Evolutionary conservation across 2,797 vertebrate species (phyloP).

Genomic region (Erethizon dorsatum): DNA sequence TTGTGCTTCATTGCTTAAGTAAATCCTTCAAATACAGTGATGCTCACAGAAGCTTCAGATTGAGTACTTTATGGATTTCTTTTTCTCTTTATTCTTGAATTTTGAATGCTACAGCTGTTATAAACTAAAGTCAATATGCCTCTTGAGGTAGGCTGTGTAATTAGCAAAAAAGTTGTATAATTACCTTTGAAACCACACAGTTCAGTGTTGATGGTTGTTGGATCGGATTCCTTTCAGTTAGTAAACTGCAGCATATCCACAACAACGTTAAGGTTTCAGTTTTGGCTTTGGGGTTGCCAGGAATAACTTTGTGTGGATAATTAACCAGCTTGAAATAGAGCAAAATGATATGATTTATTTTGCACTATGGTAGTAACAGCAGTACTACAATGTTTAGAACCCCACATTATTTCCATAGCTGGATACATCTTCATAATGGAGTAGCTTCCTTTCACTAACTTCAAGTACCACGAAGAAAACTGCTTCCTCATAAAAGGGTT

Average conservation of each 20-base stretch:
- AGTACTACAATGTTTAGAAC: slow-evolving; percentile 87
- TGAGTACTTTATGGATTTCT: slow-evolving; percentile 51
- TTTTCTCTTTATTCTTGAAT: slow-evolving; percentile 2
- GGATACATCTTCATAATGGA: slow-evolving; percentile 87
- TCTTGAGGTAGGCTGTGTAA: slow-evolving; percentile 38
- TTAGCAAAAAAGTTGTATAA: slow-evolving; percentile 54
- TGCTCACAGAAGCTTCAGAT: slow-evolving; percentile 73
- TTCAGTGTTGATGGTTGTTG: slow-evolving; percentile 80
- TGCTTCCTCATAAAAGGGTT: slow-evolving; percentile 63
- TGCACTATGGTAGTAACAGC: slow-evolving; percentile 86
- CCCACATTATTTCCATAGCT: slow-evolving; percentile 84
- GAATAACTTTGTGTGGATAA: slow-evolving; percentile 87
- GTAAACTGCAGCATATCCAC: slow-evolving; percentile 71
- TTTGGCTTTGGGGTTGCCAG: slow-evolving; percentile 85
- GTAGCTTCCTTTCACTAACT: slow-evolving; percentile 83
- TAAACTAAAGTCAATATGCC: background rate
- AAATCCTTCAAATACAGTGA: slow-evolving; percentile 69
- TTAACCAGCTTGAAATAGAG: slow-evolving; percentile 86
- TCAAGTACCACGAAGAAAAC: slow-evolving; percentile 76
- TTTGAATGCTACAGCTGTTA: slow-evolving; percentile 54
- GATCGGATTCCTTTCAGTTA: slow-evolving; percentile 68
- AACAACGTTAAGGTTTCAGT: slow-evolving; percentile 76
- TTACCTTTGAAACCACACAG: slow-evolving; percentile 84
- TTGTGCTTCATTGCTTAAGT: slow-evolving; percentile 78
- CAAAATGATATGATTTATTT: slow-evolving; percentile 80